A percentile compares a stretch with the other conserved stretches of the same genome.
Conservation (phyloP, 2,888 invertebrate genomes). For the Galeopsomyia nigrocyanea region DNA sequence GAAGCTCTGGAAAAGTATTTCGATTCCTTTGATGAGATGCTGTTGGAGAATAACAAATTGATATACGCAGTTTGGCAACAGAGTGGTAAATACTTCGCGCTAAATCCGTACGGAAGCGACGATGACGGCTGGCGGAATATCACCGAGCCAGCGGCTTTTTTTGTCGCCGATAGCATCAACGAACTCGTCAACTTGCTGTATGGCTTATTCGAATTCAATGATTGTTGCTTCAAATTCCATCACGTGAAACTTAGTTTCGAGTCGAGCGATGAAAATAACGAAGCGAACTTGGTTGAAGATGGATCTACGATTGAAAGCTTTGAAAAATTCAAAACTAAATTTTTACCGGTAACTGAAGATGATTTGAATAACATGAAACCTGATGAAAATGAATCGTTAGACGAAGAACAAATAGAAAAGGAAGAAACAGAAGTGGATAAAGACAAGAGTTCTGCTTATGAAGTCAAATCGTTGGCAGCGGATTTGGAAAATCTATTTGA, state of each 20-base stretch:
- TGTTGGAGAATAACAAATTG: conserved; percentile 61
- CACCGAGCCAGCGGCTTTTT: conserved; percentile 55
- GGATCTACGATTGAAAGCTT: conserved; percentile 46
- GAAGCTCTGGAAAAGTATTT: conserved; percentile 63
- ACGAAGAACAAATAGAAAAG: too few species aligned
- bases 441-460: not conserved
- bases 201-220: conserved; percentile 60
- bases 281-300: conserved; percentile 36
- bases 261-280: conserved; percentile 51
- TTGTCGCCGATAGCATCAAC: conserved; percentile 55
- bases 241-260: conserved; percentile 56
- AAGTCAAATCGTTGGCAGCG: not conserved
- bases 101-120: conserved; percentile 64
- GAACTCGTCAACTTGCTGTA: conserved; percentile 59
- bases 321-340: conserved; percentile 56
- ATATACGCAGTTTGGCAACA: conserved; percentile 61
- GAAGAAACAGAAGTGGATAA: too few species aligned
- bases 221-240: conserved; percentile 57
- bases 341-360: conserved; percentile 61
- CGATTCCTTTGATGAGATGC: conserved; percentile 53
- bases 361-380: conserved; percentile 51
- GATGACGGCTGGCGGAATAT: conserved; percentile 59
- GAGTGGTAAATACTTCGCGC: conserved; percentile 54
- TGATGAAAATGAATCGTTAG: conserved; percentile 11
- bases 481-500: conserved; percentile 51